Conservation (phyloP, 2,113 vertebrate genomes). For the Axis porcinus region DNA sequence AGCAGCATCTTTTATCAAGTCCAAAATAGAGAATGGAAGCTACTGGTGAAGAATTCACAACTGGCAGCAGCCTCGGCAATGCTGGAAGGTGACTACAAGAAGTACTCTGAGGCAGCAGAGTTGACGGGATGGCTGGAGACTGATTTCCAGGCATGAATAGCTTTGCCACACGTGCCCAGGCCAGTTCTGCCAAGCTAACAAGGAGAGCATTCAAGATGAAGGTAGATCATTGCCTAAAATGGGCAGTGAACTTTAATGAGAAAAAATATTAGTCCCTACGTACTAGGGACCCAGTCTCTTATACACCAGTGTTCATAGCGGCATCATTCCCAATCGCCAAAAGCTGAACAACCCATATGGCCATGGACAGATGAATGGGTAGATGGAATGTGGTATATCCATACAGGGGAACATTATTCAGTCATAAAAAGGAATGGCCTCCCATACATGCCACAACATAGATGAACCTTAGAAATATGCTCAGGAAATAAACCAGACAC, state of each 20-base stretch:
- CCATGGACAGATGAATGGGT: background rate
- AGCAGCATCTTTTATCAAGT: slow-evolving; percentile 22
- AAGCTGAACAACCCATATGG: background rate
- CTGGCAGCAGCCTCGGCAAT: background rate
- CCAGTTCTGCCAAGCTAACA: background rate
- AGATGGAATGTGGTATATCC: background rate
- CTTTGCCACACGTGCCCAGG: background rate
- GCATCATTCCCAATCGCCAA: background rate
- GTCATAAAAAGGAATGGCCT: background rate
- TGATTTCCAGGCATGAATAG: background rate
- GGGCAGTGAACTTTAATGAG: background rate
- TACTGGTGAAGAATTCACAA: background rate
- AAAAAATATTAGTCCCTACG: background rate
- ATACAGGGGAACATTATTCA: background rate
- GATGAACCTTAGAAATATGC: background rate
- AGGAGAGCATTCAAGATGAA: background rate
- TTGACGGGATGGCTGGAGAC: background rate
- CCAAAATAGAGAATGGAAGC: background rate
- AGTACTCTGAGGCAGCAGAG: background rate
- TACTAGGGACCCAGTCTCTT: background rate
- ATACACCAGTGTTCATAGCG: background rate
- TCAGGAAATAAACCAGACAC: background rate
- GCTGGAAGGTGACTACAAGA: background rate
- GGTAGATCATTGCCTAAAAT: background rate
- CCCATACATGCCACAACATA: background rate